phyloP scores from a whole-genome alignment of 2,797 vertebrate species.

The Cossypha heuglini region DNA sequence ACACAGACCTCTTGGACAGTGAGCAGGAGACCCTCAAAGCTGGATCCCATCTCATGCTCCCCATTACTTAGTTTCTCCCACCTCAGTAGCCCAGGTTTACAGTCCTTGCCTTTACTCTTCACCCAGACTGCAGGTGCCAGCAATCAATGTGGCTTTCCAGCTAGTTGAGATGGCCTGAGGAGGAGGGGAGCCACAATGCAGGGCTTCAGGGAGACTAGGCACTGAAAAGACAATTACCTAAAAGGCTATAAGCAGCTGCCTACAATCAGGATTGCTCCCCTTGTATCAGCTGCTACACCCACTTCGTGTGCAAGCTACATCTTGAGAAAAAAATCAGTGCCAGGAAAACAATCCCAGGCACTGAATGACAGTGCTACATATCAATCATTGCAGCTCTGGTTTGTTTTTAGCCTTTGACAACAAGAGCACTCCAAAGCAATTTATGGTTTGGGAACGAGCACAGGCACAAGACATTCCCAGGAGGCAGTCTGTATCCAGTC shows the following conservation, averaged over 20 bases:
- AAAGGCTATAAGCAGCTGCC: background rate
- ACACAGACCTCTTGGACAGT: background rate
- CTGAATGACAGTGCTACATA: background rate
- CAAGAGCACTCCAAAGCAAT: background rate
- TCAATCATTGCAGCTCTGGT: background rate
- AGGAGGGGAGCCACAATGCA: background rate
- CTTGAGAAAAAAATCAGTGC: background rate
- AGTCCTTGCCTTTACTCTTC: background rate
- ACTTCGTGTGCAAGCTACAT: background rate
- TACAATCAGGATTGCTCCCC: background rate
- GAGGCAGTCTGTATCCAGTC: background rate
- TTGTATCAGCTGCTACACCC: background rate
- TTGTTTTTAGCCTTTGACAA: background rate
- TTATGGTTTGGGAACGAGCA: background rate
- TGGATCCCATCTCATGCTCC: background rate
- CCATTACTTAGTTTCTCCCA: background rate
- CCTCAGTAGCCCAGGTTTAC: background rate
- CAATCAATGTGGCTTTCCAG: background rate
- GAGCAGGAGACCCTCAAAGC: background rate
- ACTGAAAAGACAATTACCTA: background rate
- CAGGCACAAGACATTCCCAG: background rate
- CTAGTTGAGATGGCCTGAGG: background rate
- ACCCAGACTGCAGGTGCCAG: background rate
- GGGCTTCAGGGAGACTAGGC: background rate
- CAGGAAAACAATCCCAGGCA: background rate